Evolutionary conservation across 1,140 invertebrate genomes (phyloP), one percentile per base, ranked within the genome.

Genomic region (Drosophila bocqueti): DNA sequence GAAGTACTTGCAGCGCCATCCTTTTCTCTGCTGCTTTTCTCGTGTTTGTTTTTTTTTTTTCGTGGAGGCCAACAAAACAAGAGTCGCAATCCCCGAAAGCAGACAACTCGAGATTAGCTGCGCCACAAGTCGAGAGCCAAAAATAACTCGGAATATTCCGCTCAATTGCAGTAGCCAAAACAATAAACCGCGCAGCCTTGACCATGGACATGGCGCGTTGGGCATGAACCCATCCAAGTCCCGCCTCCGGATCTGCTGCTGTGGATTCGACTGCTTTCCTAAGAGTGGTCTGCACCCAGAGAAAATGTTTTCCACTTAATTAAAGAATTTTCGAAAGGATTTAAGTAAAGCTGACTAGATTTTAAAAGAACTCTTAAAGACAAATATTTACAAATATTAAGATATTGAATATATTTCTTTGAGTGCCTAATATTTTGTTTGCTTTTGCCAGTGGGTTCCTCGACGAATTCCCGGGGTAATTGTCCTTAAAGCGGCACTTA

Each of bases 51-150:
- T 21, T 26, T 46, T 31, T 21, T 43, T 16, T 21, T 50, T 42
- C 15, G 4, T 26, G 36, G 31, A 63, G 26, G 31, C 42, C 60
- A 77, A 63, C 67, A 50, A 85, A 73, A 86, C 79, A 87, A 89
- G 69, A 89, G 59, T 63, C 73, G 50, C 52, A 87, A 63, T 76
- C 65, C 47, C 50, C 50, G 18, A 77, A 66, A 77, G 83, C 83
- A 87, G 83, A 87, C 83, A 89, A 72, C 77, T 68, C 66, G 71
- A 89, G 83, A 89, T 87, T 87, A 87, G 81, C 83, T 78, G 83
- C 84, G 74, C 69, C 65, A 69, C 76, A 83, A 83, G 81, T 76
- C 61, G 46, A 74, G 80, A 76, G 65, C 83, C 80, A 87, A 87
- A 87, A 87, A 87, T 87, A 87, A 64, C 83, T 75, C 59, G 77